Evolutionary conservation across 2,888 invertebrate species (phyloP), one percentile per base, ranked within the genome.

Genomic region (Vandiemenella viatica): DNA sequence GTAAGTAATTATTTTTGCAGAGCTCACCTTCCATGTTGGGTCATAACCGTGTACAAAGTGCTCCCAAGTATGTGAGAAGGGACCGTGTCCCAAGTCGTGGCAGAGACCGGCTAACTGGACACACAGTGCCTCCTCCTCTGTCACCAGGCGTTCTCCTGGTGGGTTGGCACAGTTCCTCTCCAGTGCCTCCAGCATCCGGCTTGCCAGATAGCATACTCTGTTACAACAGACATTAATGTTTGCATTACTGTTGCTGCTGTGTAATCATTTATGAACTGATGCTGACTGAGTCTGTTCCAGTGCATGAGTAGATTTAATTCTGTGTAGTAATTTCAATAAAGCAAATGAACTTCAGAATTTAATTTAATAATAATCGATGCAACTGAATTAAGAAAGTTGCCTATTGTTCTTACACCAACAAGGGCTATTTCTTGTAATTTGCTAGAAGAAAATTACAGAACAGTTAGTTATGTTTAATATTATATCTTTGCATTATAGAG

Each of bases 11-110:
- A n/a, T n/a, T n/a, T n/a, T n/a, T n/a, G n/a, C n/a, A n/a, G n/a
- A n/a, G n/a, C n/a, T n/a, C n/a, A n/a, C n/a, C n/a, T n/a, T n/a
- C n/a, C n/a, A n/a, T n/a, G n/a, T n/a, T n/a, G n/a, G n/a, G n/a
- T n/a, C n/a, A n/a, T n/a, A n/a, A n/a, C n/a, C 41, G n/a, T 53
- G 22, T 8, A 60, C 45, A 50, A 65, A 59, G 4, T 6, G 20
- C 56, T 81, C 80, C 74, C 77, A 82, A 6, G 69, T 56, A 61
- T 83, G 81, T 1, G 78, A 78, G 61, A 75, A 77, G 4, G 80
- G 79, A 0, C 80, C 80, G 61, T 82, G 80, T 0, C 79, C 80
- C n/a, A 81, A 58, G 59, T 83, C 81, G 62, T 83, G 81, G 48
- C 78, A 71, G 1, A 81, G 66, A 0, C 75, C 81, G 37, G 80